Percentiles rank a stretch among this genome's conserved stretches.
Conservation (phyloP, 2,797 vertebrate species). For the Zalophus californianus region DNA sequence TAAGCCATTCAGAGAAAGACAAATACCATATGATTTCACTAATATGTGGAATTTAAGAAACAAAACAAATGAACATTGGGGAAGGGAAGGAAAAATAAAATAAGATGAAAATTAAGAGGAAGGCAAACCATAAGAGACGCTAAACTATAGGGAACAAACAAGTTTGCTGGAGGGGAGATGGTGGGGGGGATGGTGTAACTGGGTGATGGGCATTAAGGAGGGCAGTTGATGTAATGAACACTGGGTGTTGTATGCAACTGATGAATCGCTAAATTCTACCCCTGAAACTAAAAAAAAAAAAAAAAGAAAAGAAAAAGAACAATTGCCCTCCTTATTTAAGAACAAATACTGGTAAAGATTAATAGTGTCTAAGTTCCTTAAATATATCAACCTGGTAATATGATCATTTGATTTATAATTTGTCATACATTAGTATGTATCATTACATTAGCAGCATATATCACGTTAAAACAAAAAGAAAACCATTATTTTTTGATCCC, state of each 20-base stretch:
- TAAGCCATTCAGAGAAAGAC: background rate
- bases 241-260: background rate
- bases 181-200: background rate
- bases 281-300: background rate
- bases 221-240: background rate
- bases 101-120: background rate
- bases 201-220: background rate
- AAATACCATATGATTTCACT: background rate
- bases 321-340: background rate
- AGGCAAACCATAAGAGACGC: background rate
- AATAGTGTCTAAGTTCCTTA: background rate
- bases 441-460: background rate
- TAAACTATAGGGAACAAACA: background rate
- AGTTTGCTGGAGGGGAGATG: background rate
- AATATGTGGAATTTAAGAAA: background rate
- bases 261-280: background rate
- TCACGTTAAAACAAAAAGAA: conserved; percentile 24
- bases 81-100: background rate
- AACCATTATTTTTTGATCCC: background rate
- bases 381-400: background rate
- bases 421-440: background rate
- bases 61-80: background rate
- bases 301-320: background rate
- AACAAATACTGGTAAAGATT: conserved; percentile 21
- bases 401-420: background rate